These are phyloP conservation scores for Silurus meridionalis DNA, from an alignment of 2,113 vertebrate genomes.

Conservation along the genomic window DNA sequence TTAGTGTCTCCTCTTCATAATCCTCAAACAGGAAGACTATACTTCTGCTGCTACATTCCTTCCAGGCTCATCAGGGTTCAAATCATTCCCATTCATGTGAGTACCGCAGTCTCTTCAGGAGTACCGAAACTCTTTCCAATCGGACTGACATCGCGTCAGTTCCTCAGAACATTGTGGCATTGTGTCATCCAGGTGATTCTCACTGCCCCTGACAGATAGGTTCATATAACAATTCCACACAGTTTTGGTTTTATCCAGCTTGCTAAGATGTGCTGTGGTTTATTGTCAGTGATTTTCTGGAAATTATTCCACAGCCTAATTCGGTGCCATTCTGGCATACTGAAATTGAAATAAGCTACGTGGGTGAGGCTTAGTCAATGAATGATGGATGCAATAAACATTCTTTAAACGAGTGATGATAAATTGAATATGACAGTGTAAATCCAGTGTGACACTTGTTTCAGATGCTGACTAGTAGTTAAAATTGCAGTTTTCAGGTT, in stretches of 20 bases:
- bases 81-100: neutral
- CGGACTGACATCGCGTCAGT: too few species aligned
- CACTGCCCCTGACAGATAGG: neutral
- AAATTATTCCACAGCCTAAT: conserved; percentile 5
- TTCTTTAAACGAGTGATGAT: neutral
- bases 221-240: neutral
- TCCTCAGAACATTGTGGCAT: neutral
- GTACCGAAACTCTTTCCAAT: neutral
- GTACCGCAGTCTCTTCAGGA: neutral
- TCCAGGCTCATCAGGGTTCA: neutral
- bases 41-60: neutral
- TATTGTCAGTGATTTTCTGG: conserved; percentile 8
- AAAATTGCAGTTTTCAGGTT: neutral
- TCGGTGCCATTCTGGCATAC: neutral
- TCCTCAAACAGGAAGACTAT: neutral
- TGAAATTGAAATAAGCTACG: neutral
- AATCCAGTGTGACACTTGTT: neutral
- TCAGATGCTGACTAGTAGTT: neutral
- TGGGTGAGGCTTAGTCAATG: conserved; percentile 2
- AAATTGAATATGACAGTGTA: neutral
- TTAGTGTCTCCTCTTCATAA: neutral
- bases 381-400: conserved; percentile 6
- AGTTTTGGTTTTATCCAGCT: neutral
- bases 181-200: neutral
- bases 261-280: conserved; percentile 4